These are phyloP conservation scores for Tineola bisselliella DNA, from an alignment of 2,888 invertebrate species.

Conservation along the genomic window DNA sequence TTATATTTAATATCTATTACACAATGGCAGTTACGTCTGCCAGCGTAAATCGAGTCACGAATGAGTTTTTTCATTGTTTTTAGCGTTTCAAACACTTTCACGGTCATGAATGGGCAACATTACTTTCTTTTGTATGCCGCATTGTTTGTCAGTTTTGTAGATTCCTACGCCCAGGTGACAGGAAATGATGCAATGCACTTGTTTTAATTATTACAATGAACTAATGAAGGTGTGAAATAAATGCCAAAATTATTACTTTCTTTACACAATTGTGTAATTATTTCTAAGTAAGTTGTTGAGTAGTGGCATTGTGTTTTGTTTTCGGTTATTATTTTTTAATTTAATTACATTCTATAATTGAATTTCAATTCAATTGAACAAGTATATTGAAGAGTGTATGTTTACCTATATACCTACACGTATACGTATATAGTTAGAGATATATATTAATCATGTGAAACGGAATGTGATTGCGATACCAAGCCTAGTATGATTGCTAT, in stretches of 20 bases:
- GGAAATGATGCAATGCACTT: conserved; percentile 1
- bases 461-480: conserved; percentile 9
- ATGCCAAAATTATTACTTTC: neutral
- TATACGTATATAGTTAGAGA: too few species aligned
- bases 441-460: conserved; percentile 5
- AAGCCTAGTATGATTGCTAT: neutral
- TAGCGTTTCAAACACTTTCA: conserved; percentile 45
- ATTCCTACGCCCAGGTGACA: neutral
- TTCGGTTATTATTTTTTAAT: too few species aligned
- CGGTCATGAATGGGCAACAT: conserved; percentile 43
- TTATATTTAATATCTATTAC: conserved; percentile 19
- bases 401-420: too few species aligned
- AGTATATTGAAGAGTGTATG: too few species aligned
- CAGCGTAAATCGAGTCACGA: conserved; percentile 30
- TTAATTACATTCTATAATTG: too few species aligned
- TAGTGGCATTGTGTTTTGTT: neutral
- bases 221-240: neutral
- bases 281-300: neutral
- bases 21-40: conserved; percentile 23
- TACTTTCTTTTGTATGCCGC: conserved; percentile 39
- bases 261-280: neutral
- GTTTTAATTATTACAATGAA: neutral
- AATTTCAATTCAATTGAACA: too few species aligned
- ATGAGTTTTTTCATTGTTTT: conserved; percentile 37
- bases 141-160: neutral